phyloP scores from a whole-genome alignment of 1,140 invertebrate genomes.

The Drosophila nannoptera region DNA sequence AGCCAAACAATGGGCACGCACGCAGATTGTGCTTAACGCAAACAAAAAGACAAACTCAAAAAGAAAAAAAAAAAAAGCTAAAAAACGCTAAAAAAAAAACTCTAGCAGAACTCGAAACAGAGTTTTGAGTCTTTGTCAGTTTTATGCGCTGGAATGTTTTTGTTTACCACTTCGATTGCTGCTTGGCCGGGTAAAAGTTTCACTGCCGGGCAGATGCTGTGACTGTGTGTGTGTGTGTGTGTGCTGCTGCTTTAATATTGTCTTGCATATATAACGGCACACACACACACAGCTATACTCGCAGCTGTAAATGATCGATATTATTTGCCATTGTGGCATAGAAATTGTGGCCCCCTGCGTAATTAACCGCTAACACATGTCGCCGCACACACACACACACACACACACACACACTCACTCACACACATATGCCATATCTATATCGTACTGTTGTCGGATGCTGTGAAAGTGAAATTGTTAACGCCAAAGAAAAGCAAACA shows the following conservation, averaged over 20 bases:
- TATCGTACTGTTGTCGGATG: constrained; percentile 40
- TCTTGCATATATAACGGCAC: constrained; percentile 67
- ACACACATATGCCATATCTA: constrained; percentile 18
- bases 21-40: constrained; percentile 36
- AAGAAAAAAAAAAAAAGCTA: constrained; percentile 8
- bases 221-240: constrained; percentile 11
- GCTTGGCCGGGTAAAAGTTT: constrained; percentile 49
- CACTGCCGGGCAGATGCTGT: constrained; percentile 53
- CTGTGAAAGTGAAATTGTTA: constrained; percentile 75
- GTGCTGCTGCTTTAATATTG: constrained; percentile 30
- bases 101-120: constrained; percentile 29
- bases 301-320: constrained; percentile 65
- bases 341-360: constrained; percentile 65
- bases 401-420: constrained; percentile 21
- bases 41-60: neutral
- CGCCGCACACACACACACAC: constrained; percentile 9
- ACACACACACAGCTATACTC: constrained; percentile 1
- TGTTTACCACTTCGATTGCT: constrained; percentile 48
- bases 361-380: constrained; percentile 70
- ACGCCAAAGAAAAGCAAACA: constrained; percentile 56
- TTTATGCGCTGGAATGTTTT: constrained; percentile 51
- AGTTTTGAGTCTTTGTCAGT: constrained; percentile 29
- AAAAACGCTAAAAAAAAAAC: too few relatives aligned
- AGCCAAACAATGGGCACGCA: constrained; percentile 56
- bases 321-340: constrained; percentile 75